Evolutionary conservation across 1,140 invertebrate genomes (phyloP), one percentile per base, ranked within the genome.

Genomic region (Drosophila leontia): DNA sequence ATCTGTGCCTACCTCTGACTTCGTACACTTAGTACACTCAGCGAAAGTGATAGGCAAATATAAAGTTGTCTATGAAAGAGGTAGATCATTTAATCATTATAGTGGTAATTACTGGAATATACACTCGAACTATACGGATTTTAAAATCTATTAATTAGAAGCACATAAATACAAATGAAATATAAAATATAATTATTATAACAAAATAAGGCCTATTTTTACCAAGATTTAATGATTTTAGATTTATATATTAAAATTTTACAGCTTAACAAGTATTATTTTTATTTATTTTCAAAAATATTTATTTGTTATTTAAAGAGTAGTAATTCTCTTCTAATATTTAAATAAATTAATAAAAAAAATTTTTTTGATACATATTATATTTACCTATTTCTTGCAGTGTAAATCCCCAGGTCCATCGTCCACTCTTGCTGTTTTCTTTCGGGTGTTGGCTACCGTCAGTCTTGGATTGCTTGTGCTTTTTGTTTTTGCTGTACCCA

Each of bases 401-500:
- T 68, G 59, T 11, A 3, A 12, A 48, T 34, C 62, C 32, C 26
- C 26, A 3, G 0, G 48, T 32, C 48, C n/a, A 51, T 29, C 42
- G 64, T 17, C 45, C 51, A 34, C 37, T 41, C 29, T 60, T 47
- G 35, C 17, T 59, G 44, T 80, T 48, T 58, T 67, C 48, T 57
- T 72, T 68, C 19, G 35, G 17, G 58, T 51, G 42, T 63, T 63
- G 57, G 82, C 82, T 81, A 85, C 82, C 67, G 82, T 82, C 70
- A 58, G 50, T 13, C 47, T 55, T 55, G 61, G 47, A 17, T 70
- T 35, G 60, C 12, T 34, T 44, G 29, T 12, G 83, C 80, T 84
- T 87, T 87, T 87, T 88, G 84, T 88, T 88, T 80, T 87, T 87
- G 84, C 84, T 88, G 84, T 87, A 87, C 85, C 68, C 55, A 26